Conservation (phyloP, 2,113 vertebrate species). For the Urocitellus parryii region DNA sequence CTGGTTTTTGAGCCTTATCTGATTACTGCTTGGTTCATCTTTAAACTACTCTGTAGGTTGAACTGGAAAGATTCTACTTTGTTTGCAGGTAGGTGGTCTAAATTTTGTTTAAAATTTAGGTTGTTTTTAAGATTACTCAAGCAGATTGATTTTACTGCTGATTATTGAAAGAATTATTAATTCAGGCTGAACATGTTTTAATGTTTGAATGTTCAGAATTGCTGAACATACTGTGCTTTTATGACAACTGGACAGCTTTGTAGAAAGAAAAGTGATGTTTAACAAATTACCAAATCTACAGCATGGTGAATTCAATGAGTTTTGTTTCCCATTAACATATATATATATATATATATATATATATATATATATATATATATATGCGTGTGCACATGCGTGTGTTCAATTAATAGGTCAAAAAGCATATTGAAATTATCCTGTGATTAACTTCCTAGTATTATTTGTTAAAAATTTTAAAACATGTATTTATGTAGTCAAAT, state of each 20-base stretch:
- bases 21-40: slow-evolving; percentile 65
- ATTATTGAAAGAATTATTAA: slow-evolving; percentile 45
- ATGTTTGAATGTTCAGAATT: slow-evolving; percentile 7
- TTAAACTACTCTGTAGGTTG: slow-evolving; percentile 48
- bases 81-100: slow-evolving; percentile 77
- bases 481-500: slow-evolving; percentile 40
- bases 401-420: slow-evolving; percentile 18
- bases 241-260: slow-evolving; percentile 44
- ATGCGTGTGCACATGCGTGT: neutral
- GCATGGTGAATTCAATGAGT: slow-evolving; percentile 54
- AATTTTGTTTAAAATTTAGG: slow-evolving; percentile 55
- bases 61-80: neutral
- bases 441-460: slow-evolving; percentile 45
- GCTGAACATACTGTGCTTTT: slow-evolving; percentile 20
- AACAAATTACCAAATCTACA: slow-evolving; percentile 36
- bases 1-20: slow-evolving; percentile 73
- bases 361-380: neutral
- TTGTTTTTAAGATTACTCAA: slow-evolving; percentile 15
- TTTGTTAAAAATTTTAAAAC: slow-evolving; percentile 29
- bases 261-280: slow-evolving; percentile 60
- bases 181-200: slow-evolving; percentile 45
- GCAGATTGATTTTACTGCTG: neutral
- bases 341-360: neutral
- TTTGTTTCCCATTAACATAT: slow-evolving; percentile 48
- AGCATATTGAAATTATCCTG: slow-evolving; percentile 38